These are phyloP conservation scores for Hydra vulgaris DNA, from an alignment of 30 jellyfish, hydroid and myxozoan species.

Conservation along the genomic window DNA sequence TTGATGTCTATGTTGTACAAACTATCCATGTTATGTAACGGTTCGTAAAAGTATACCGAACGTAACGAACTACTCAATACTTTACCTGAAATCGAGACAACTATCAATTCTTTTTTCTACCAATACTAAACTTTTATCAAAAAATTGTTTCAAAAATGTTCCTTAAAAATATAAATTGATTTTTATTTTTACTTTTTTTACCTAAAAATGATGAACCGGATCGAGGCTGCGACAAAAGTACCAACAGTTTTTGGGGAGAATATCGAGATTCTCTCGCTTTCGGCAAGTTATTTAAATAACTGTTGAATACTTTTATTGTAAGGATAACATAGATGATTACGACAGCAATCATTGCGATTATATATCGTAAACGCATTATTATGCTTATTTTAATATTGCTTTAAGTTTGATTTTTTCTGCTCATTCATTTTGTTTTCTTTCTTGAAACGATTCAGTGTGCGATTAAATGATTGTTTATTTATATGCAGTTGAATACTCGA, in stretches of 20 bases:
- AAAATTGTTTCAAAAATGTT: no score
- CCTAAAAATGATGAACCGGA: constrained; percentile 65
- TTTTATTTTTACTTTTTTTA: no score
- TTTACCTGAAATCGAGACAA: not conserved
- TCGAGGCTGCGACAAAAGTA: constrained; percentile 61
- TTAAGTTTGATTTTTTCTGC: not conserved
- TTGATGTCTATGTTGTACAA: constrained; percentile 8
- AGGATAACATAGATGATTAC: constrained; percentile 7
- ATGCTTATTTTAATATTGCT: no score
- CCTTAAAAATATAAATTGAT: no score
- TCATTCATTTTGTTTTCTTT: not conserved
- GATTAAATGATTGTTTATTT: no score
- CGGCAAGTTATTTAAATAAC: not conserved
- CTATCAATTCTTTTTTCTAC: no score
- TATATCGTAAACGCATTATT: not conserved
- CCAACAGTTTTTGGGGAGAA: constrained; percentile 19
- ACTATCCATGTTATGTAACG: constrained; percentile 25
- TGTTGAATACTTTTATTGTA: not conserved
- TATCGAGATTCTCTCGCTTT: not conserved
- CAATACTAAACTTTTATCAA: no score
- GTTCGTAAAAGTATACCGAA: constrained; percentile 40
- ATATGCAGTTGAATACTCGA: no score
- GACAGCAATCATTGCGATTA: not conserved
- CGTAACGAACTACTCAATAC: constrained; percentile 20
- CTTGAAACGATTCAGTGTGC: not conserved